A percentile compares a stretch with the other conserved stretches of the same genome.
Evolutionary conservation across 2,113 vertebrate genomes (phyloP).

Genomic region (Epinephelus moara): DNA sequence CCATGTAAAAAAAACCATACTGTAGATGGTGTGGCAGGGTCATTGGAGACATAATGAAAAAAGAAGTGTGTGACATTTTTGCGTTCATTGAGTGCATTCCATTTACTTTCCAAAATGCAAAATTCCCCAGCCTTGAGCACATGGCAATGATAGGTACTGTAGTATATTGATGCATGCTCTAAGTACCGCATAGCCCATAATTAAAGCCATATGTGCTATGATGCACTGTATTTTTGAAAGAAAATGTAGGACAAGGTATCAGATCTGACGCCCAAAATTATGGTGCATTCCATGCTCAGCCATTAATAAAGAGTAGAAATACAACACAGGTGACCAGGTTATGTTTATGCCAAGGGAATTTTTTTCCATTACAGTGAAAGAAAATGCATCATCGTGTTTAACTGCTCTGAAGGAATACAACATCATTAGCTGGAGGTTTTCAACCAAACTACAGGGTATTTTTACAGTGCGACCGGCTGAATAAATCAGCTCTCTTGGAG

Average conservation of each 20-base stretch:
- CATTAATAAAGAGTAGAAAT: slow-evolving; percentile 11
- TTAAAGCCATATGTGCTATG: slow-evolving; percentile 61
- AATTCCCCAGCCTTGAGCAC: slow-evolving; percentile 35
- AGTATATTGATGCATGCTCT: slow-evolving; percentile 33
- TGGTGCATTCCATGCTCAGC: not conserved
- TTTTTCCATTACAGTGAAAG: slow-evolving; percentile 36
- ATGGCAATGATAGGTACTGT: slow-evolving; percentile 48
- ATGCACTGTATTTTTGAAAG: slow-evolving; percentile 39
- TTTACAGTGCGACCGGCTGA: slow-evolving; percentile 69
- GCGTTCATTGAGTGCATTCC: slow-evolving; percentile 47
- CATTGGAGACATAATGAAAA: slow-evolving; percentile 48
- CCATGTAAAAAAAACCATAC: slow-evolving; percentile 58
- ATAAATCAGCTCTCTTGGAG: slow-evolving; percentile 73
- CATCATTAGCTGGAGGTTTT: slow-evolving; percentile 63
- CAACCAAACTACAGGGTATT: slow-evolving; percentile 62
- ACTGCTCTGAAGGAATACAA: slow-evolving; percentile 39
- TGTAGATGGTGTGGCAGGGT: slow-evolving; percentile 49
- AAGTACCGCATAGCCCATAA: slow-evolving; percentile 42
- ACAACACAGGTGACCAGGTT: slow-evolving; percentile 3
- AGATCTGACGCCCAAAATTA: slow-evolving; percentile 13
- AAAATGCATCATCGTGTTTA: slow-evolving; percentile 49
- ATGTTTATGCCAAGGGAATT: slow-evolving; percentile 2
- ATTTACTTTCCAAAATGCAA: slow-evolving; percentile 49
- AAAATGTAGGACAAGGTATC: slow-evolving; percentile 37
- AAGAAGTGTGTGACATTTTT: slow-evolving; percentile 48